These are phyloP conservation scores for Promerops cafer DNA, from an alignment of 2,113 vertebrate species.

Conservation along the genomic window DNA sequence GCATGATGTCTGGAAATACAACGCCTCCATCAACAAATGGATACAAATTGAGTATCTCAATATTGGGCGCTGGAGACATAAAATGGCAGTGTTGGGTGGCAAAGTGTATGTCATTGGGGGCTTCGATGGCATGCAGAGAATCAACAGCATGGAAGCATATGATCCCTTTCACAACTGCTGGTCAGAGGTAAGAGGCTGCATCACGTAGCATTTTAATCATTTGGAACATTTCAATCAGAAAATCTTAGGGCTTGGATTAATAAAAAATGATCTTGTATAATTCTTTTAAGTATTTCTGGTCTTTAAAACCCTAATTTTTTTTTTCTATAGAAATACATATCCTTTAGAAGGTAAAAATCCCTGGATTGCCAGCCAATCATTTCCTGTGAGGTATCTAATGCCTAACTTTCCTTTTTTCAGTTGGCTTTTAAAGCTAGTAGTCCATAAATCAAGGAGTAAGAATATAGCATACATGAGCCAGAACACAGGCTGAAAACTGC, in stretches of 20 bases:
- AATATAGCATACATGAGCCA: not conserved
- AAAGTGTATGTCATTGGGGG: slow-evolving; percentile 89
- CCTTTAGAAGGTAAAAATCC: not conserved
- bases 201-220: not conserved
- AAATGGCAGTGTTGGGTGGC: slow-evolving; percentile 89
- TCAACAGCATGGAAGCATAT: slow-evolving; percentile 88
- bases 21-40: slow-evolving; percentile 96
- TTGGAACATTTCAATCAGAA: not conserved
- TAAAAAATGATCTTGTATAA: not conserved
- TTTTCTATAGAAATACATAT: not conserved
- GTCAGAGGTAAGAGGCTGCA: slow-evolving; percentile 78
- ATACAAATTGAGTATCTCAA: slow-evolving; percentile 89
- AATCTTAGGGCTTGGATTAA: not conserved
- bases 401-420: not conserved
- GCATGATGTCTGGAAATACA: slow-evolving; percentile 96
- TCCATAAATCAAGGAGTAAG: not conserved
- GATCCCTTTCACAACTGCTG: slow-evolving; percentile 97
- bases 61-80: slow-evolving; percentile 91
- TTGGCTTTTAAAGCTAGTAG: not conserved
- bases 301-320: not conserved
- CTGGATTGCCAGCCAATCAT: not conserved
- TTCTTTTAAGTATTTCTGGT: not conserved
- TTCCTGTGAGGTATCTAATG: not conserved
- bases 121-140: slow-evolving; percentile 87
- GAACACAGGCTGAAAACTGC: not conserved